Conservation (phyloP, 2,888 invertebrate genomes). For the Hartigia nigra region DNA sequence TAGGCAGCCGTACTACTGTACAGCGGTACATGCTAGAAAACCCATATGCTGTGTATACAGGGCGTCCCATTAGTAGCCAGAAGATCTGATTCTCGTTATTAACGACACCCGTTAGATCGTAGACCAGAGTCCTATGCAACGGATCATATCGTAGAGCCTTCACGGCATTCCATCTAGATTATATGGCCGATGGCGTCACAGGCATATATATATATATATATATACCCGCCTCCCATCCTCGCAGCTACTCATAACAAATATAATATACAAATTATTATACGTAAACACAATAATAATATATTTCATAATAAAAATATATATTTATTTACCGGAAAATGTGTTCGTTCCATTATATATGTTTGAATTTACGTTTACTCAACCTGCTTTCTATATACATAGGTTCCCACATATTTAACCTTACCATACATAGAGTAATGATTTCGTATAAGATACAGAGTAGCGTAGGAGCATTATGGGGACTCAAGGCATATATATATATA, state of each 20-base stretch:
- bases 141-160: conserved; percentile 5
- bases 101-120: not conserved
- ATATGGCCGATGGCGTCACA: conserved; percentile 23
- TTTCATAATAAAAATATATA: too few species aligned
- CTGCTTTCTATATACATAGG: not conserved
- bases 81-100: not conserved
- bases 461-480: not conserved
- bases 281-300: not conserved
- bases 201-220: not conserved
- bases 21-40: not conserved
- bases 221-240: not conserved
- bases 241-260: not conserved
- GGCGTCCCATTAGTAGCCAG: not conserved
- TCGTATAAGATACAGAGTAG: not conserved
- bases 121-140: not conserved
- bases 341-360: too few species aligned
- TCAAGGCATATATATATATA: not conserved
- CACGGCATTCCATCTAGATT: conserved; percentile 29
- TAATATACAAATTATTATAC: not conserved
- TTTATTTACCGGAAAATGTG: too few species aligned
- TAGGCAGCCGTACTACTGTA: not conserved
- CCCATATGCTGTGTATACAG: not conserved
- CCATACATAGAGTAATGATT: not conserved
- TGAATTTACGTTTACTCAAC: not conserved
- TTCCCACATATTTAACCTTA: not conserved